phyloP scores from a whole-genome alignment of 64 coral and sea anemone genomes.

The Actinia equina region DNA sequence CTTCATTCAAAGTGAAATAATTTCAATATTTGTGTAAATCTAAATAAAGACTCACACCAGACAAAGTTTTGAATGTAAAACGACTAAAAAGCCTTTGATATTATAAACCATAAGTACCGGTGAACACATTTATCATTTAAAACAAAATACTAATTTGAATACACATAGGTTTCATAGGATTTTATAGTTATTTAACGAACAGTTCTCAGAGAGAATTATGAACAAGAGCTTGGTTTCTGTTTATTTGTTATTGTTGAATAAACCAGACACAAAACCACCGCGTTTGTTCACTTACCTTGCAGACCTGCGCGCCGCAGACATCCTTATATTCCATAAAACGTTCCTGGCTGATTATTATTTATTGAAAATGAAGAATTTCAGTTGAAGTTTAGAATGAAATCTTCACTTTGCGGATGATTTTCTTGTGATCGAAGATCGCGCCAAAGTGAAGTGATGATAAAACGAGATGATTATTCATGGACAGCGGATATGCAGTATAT shows the following conservation, averaged over 20 bases:
- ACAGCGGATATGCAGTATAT: not conserved
- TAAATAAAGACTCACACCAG: too few relatives aligned
- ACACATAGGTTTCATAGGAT: not conserved
- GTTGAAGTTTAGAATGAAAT: not conserved
- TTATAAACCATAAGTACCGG: too few relatives aligned
- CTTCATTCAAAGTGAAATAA: too few relatives aligned
- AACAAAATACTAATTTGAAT: too few relatives aligned
- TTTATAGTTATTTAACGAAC: not conserved
- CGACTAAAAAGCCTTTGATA: too few relatives aligned
- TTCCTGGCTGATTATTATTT: not conserved
- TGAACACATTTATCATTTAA: too few relatives aligned
- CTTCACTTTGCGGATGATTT: constrained; percentile 8
- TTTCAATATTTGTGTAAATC: too few relatives aligned
- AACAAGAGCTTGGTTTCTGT: not conserved
- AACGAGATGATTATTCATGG: not conserved
- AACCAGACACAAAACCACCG: not conserved
- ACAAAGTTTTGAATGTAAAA: too few relatives aligned
- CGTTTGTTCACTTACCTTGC: not conserved
- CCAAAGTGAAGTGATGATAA: too few relatives aligned
- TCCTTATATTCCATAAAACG: constrained; percentile 25
- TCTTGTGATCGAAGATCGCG: constrained; percentile 15
- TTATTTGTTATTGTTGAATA: not conserved
- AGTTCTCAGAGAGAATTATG: not conserved
- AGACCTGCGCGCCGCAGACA: constrained; percentile 1
- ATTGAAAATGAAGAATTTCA: not conserved